These are phyloP conservation scores for Sebastes diaconus DNA, from an alignment of 2,797 vertebrate genomes.

Conservation along the genomic window DNA sequence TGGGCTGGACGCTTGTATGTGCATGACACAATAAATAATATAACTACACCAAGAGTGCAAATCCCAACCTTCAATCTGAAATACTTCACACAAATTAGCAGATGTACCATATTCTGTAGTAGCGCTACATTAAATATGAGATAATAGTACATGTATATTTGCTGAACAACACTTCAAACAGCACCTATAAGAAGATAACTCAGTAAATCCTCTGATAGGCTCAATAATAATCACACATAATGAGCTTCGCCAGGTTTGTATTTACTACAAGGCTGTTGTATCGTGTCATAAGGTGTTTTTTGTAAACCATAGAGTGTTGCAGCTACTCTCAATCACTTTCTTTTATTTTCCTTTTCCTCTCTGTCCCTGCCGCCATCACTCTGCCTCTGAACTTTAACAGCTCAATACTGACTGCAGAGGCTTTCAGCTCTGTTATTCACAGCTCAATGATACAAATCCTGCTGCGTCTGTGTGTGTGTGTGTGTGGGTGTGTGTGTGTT, in stretches of 20 bases:
- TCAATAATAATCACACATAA: not conserved
- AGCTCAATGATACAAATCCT: slow-evolving; percentile 61
- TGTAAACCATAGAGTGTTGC: not conserved
- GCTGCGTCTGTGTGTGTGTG: slow-evolving; percentile 33
- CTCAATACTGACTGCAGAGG: slow-evolving; percentile 39
- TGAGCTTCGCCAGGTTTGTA: not conserved
- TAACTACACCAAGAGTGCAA: not conserved
- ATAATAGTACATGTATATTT: not conserved
- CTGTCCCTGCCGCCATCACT: not conserved
- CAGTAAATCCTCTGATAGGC: not conserved
- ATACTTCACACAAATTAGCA: not conserved
- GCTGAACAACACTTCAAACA: not conserved
- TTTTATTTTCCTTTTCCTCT: not conserved
- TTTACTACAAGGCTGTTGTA: not conserved
- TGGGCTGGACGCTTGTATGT: too few relatives aligned
- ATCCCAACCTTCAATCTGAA: not conserved
- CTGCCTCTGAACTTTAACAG: slow-evolving; percentile 43
- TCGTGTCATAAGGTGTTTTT: not conserved
- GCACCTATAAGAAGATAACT: not conserved
- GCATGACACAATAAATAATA: too few relatives aligned
- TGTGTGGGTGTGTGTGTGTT: not conserved
- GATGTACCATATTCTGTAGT: not conserved
- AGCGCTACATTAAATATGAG: not conserved
- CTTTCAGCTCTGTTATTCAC: slow-evolving; percentile 62
- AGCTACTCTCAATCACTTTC: slow-evolving; percentile 9